Conservation (phyloP, 1,140 invertebrate species). For the Cydia amplana region DNA sequence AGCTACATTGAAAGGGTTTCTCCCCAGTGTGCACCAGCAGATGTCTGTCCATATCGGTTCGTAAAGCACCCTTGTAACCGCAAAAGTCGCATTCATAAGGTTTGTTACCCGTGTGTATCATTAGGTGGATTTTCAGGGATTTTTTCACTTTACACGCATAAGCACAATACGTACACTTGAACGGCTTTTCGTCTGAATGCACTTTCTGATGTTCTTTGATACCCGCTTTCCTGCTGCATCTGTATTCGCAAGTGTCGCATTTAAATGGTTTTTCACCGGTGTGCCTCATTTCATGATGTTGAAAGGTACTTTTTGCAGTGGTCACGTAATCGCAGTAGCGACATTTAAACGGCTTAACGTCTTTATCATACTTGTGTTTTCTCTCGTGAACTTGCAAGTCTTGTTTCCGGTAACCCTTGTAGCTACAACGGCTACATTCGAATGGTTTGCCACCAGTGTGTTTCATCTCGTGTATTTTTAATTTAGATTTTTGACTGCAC, state of each 20-base stretch:
- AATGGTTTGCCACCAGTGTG: neutral
- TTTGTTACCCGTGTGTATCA: neutral
- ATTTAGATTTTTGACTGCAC: neutral
- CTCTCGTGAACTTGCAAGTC: neutral
- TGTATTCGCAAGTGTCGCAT: neutral
- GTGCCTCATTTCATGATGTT: neutral
- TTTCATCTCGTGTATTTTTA: constrained; percentile 1
- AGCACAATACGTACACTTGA: neutral
- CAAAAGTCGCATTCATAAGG: neutral
- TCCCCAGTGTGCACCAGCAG: neutral
- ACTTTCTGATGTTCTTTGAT: constrained; percentile 1
- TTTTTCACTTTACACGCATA: neutral
- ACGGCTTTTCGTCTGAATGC: neutral
- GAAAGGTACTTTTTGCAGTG: neutral
- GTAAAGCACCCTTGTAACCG: neutral
- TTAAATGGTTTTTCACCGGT: constrained; percentile 6
- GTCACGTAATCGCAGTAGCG: neutral
- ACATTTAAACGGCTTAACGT: neutral
- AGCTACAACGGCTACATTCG: neutral
- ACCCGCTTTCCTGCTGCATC: neutral
- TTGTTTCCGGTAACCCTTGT: neutral
- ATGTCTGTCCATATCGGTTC: neutral
- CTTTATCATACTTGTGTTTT: neutral
- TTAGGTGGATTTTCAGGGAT: neutral
- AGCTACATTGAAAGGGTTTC: neutral